Evolutionary conservation across 1,140 invertebrate species (phyloP).

Genomic region (Drosophila insularis): DNA sequence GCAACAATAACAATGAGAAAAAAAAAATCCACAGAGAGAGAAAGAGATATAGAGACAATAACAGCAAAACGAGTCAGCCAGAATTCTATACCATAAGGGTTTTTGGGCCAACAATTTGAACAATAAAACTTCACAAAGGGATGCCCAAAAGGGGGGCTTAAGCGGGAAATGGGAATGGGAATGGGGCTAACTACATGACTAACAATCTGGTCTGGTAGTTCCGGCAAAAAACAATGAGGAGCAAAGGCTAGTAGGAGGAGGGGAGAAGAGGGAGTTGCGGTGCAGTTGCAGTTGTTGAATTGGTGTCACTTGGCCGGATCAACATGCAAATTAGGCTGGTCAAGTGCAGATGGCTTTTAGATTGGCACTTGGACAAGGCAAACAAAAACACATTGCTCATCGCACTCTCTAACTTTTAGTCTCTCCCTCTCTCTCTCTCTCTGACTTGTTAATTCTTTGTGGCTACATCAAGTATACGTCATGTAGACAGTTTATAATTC

Average conservation of each 20-base stretch:
- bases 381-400: neutral
- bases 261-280: neutral
- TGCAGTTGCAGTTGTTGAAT: conserved; percentile 10
- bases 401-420: neutral
- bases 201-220: conserved; percentile 32
- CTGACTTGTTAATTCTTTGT: neutral
- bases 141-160: neutral
- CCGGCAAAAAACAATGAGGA: conserved; percentile 5
- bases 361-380: conserved; percentile 50
- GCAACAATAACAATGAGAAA: conserved; percentile 30
- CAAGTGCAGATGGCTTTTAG: conserved; percentile 71
- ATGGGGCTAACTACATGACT: conserved; percentile 25
- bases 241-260: too few species aligned
- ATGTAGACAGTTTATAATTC: conserved; percentile 27
- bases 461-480: conserved; percentile 45
- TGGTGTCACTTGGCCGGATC: conserved; percentile 36
- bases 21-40: neutral
- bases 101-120: conserved; percentile 42
- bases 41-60: conserved; percentile 11
- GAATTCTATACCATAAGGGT: conserved; percentile 19
- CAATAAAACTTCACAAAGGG: conserved; percentile 59
- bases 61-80: conserved; percentile 28
- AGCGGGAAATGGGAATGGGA: too few species aligned
- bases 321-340: conserved; percentile 67
- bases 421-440: neutral